Evolutionary conservation across 2,888 invertebrate genomes (phyloP).

Genomic region (Pheosia tremula): DNA sequence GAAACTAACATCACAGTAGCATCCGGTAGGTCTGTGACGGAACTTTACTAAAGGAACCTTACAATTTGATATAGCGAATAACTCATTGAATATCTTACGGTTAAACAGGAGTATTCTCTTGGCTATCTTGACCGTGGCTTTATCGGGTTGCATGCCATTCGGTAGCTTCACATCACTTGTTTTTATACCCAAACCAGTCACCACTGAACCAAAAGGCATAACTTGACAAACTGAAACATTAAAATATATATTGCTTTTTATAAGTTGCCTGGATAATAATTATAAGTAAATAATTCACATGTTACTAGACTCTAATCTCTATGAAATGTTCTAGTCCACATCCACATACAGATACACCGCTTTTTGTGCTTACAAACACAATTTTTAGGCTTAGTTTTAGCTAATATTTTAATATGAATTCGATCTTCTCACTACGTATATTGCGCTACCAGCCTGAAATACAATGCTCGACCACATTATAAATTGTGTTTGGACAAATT

Average conservation of each 20-base stretch:
- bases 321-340: conserved; percentile 42
- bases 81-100: conserved; percentile 68
- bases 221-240: conserved; percentile 60
- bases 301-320: neutral
- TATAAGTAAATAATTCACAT: too few relatives aligned
- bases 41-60: conserved; percentile 92
- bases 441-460: conserved; percentile 27
- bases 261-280: too few relatives aligned
- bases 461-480: neutral
- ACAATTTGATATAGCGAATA: conserved; percentile 87
- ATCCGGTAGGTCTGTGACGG: conserved; percentile 83
- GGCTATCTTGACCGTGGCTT: conserved; percentile 46
- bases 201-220: conserved; percentile 89
- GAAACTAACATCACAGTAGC: conserved; percentile 89
- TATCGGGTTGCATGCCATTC: conserved; percentile 19
- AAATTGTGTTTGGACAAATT: too few relatives aligned
- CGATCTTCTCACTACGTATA: conserved; percentile 9
- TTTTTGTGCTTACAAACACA: conserved; percentile 29
- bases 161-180: conserved; percentile 87
- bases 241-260: too few relatives aligned
- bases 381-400: conserved; percentile 28
- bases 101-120: conserved; percentile 62
- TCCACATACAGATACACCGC: conserved; percentile 44
- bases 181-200: conserved; percentile 88
- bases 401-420: conserved; percentile 20